phyloP scores from a whole-genome alignment of 2,113 vertebrate genomes.

The Dunckerocampus dactyliophorus region DNA sequence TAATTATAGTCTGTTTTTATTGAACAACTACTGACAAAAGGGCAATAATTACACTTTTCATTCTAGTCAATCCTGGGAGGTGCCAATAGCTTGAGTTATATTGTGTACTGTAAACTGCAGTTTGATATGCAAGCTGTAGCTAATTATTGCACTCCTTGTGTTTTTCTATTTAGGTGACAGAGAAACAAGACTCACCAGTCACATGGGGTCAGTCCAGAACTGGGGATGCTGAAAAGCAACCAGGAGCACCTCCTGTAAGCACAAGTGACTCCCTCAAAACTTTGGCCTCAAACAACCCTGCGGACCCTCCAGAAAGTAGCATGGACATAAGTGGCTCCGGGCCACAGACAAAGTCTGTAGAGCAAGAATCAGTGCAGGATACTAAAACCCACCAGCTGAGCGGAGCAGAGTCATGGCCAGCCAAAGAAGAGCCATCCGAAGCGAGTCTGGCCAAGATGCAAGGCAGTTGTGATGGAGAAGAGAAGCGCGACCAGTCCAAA shows the following conservation, averaged over 20 bases:
- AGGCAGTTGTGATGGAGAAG: constrained; percentile 50
- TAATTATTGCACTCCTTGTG: not conserved
- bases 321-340: constrained; percentile 27
- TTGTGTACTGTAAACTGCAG: too few relatives aligned
- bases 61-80: too few relatives aligned
- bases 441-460: not conserved
- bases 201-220: constrained; percentile 1
- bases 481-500: constrained; percentile 80
- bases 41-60: too few relatives aligned
- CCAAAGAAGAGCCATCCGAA: constrained; percentile 6
- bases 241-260: constrained; percentile 25
- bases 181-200: constrained; percentile 29
- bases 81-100: too few relatives aligned
- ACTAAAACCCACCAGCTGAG: constrained; percentile 25
- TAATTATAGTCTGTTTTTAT: too few relatives aligned
- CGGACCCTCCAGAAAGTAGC: constrained; percentile 4
- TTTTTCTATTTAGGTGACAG: constrained; percentile 34
- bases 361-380: constrained; percentile 27
- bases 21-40: too few relatives aligned
- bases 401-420: constrained; percentile 2
- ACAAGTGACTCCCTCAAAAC: constrained; percentile 20
- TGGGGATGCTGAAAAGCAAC: constrained; percentile 9
- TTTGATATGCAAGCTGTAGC: not conserved
- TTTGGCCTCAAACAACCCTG: not conserved
- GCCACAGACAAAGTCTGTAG: constrained; percentile 21